Evolutionary conservation across 1,140 invertebrate genomes (phyloP).

Genomic region (Drosophila azteca): DNA sequence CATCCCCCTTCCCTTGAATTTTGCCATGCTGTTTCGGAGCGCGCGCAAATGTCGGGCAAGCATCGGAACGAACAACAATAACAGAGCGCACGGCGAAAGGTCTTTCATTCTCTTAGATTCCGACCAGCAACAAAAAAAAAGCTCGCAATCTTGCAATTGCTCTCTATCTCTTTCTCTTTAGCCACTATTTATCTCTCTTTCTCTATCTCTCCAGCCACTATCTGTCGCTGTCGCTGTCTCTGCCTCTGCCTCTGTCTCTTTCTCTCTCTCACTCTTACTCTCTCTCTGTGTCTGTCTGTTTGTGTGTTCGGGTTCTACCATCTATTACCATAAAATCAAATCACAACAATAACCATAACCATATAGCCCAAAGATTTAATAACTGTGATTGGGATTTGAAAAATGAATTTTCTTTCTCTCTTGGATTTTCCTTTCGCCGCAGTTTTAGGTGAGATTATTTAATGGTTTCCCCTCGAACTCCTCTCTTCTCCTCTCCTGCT

Average conservation of each 20-base stretch:
- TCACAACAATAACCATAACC: constrained; percentile 82
- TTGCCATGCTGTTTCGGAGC: constrained; percentile 39
- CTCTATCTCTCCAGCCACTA: constrained; percentile 15
- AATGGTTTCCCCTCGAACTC: constrained; percentile 60
- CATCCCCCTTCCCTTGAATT: not conserved
- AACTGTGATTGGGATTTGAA: constrained; percentile 82
- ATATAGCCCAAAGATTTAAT: constrained; percentile 80
- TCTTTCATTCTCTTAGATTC: constrained; percentile 34
- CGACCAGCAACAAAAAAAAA: constrained; percentile 9
- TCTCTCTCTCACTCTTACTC: constrained; percentile 14
- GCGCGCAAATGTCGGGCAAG: constrained; percentile 59
- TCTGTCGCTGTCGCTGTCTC: constrained; percentile 15
- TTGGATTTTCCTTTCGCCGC: constrained; percentile 34
- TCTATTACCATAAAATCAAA: constrained; percentile 82
- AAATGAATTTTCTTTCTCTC: constrained; percentile 78
- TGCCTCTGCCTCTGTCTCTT: constrained; percentile 8
- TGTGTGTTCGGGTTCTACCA: constrained; percentile 31
- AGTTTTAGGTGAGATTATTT: constrained; percentile 75
- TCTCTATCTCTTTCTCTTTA: not conserved
- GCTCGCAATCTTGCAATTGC: not conserved
- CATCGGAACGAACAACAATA: constrained; percentile 63
- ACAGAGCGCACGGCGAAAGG: constrained; percentile 48
- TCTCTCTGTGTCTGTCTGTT: not conserved
- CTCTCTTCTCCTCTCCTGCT: constrained; percentile 22
- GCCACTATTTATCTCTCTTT: constrained; percentile 9